A percentile compares a stretch with the other conserved stretches of the same genome.
Conservation (phyloP, 2,113 vertebrate genomes). For the Rhodinocichla rosea region DNA sequence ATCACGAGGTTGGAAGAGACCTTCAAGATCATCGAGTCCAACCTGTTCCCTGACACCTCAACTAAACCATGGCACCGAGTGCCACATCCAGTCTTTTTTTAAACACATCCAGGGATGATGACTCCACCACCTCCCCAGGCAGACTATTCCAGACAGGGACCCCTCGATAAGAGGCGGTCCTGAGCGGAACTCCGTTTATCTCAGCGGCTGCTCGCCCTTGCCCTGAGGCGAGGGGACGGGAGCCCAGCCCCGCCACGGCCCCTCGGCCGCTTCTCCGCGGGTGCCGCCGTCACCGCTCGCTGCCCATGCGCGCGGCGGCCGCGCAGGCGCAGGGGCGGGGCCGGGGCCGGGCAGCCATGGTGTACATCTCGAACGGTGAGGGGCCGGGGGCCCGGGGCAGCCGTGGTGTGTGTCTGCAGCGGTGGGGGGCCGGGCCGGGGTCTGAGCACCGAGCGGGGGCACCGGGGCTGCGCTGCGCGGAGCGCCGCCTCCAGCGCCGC, state of each 20-base stretch:
- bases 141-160: no score
- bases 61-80: no score
- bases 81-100: no score
- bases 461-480: background rate
- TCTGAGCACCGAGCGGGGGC: background rate
- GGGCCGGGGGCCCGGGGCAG: background rate
- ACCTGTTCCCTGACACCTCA: no score
- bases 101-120: no score
- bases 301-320: background rate
- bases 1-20: no score
- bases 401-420: slow-evolving; percentile 88
- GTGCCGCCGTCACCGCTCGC: background rate
- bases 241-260: rapidly evolving
- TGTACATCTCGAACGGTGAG: slow-evolving; percentile 94
- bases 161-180: no score
- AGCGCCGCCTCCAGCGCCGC: background rate
- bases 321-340: background rate
- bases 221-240: rapidly evolving
- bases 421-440: slow-evolving; percentile 64
- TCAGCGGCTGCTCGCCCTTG: no score
- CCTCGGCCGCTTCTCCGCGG: background rate
- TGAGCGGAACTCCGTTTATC: no score
- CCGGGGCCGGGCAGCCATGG: slow-evolving; percentile 64
- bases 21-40: no score
- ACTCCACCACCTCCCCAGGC: no score